These are phyloP conservation scores for Rhinolophus ferrumequinum DNA, from an alignment of 2,113 vertebrate genomes.

Conservation along the genomic window DNA sequence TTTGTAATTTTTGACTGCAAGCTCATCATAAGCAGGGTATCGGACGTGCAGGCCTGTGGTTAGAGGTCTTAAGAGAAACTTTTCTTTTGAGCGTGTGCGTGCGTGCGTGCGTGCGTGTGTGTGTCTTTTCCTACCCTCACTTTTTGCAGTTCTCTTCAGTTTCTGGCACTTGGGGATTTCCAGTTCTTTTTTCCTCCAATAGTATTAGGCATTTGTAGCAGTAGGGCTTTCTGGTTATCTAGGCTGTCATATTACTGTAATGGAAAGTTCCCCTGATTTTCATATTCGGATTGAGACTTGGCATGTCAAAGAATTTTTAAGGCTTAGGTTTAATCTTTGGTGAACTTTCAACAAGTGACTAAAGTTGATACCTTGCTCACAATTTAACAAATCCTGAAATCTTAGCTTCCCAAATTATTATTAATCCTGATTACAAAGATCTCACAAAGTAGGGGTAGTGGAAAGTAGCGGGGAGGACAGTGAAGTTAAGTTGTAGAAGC, in stretches of 20 bases:
- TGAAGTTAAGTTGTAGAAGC: background rate
- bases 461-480: background rate
- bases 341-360: constrained; percentile 8
- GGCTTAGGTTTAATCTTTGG: background rate
- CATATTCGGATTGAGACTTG: constrained; percentile 47
- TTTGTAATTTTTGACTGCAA: background rate
- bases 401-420: constrained; percentile 35
- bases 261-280: constrained; percentile 63
- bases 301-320: background rate
- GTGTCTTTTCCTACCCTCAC: background rate
- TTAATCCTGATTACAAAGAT: background rate
- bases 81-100: background rate
- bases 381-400: background rate
- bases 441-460: background rate
- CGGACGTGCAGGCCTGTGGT: background rate
- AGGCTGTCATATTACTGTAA: background rate
- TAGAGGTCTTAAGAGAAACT: background rate
- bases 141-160: background rate
- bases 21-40: background rate
- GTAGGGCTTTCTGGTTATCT: constrained; percentile 30
- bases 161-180: constrained; percentile 57
- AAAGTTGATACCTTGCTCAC: background rate
- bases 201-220: background rate
- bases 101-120: no score
- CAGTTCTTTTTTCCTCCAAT: background rate